Conservation (phyloP, 2,888 invertebrate species). For the Ochlodes sylvanus region DNA sequence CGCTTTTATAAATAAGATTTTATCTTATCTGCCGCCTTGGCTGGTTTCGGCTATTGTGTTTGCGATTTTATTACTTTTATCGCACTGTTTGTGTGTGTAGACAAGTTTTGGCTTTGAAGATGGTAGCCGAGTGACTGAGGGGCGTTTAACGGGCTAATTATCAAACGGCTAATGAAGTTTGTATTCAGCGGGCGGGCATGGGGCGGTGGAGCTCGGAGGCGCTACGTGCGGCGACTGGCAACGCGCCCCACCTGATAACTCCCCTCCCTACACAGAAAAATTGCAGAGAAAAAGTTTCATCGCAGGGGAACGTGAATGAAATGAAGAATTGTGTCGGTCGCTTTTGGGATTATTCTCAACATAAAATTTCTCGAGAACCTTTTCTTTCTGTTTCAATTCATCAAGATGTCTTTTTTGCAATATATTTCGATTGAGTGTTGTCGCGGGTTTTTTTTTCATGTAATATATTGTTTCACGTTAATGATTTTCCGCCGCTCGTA, state of each 20-base stretch:
- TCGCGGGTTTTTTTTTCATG: conserved; percentile 39
- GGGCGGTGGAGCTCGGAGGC: conserved; percentile 65
- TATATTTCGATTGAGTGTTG: conserved; percentile 48
- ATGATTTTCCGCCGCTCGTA: conserved; percentile 15
- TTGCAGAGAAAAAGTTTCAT: conserved; percentile 86
- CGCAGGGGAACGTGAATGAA: conserved; percentile 84
- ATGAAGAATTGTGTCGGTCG: conserved; percentile 82
- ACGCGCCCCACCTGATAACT: conserved; percentile 82
- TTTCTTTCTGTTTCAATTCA: conserved; percentile 80
- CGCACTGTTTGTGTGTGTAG: conserved; percentile 45
- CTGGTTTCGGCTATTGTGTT: conserved; percentile 14
- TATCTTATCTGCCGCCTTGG: conserved; percentile 8
- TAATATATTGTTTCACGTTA: conserved; percentile 18
- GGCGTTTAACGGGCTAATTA: conserved; percentile 85
- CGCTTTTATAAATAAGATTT: conserved; percentile 21
- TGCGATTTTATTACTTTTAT: conserved; percentile 34
- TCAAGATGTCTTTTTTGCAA: conserved; percentile 60
- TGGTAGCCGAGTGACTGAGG: conserved; percentile 73
- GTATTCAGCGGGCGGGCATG: conserved; percentile 80
- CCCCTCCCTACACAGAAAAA: conserved; percentile 81
- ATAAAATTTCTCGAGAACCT: conserved; percentile 75
- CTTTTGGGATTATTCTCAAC: conserved; percentile 81
- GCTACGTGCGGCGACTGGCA: conserved; percentile 80
- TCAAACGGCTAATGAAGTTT: conserved; percentile 86
- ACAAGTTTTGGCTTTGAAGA: conserved; percentile 63